A percentile compares a stretch with the other conserved stretches of the same genome.
Evolutionary conservation across 2,113 vertebrate genomes (phyloP).

Genomic region (Strix uralensis): DNA sequence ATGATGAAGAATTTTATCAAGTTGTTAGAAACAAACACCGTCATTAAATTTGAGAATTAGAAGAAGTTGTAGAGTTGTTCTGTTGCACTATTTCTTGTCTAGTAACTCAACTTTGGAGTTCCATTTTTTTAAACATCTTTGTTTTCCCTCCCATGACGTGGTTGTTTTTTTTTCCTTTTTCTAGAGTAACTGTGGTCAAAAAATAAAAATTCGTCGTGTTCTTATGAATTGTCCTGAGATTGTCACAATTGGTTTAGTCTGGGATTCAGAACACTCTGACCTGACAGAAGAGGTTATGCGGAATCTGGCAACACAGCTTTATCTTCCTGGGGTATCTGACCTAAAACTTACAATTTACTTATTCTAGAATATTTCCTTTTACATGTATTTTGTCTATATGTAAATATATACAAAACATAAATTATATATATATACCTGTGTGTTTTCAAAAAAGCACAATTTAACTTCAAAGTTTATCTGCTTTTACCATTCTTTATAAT

Average conservation of each 20-base stretch:
- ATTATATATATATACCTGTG: fast-evolving
- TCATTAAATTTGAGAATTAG: background rate
- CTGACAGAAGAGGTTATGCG: slow-evolving; percentile 90
- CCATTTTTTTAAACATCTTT: background rate
- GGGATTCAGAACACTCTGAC: slow-evolving; percentile 96
- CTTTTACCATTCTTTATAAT: background rate
- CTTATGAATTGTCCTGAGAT: slow-evolving; percentile 98
- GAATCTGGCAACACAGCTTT: slow-evolving; percentile 85
- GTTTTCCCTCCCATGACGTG: background rate
- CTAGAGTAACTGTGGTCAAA: slow-evolving; percentile 95
- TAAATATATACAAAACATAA: background rate
- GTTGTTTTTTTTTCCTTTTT: background rate
- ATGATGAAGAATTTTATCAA: background rate
- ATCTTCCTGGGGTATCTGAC: slow-evolving; percentile 85
- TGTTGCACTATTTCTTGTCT: background rate
- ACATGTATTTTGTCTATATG: background rate
- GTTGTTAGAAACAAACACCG: background rate
- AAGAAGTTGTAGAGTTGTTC: background rate
- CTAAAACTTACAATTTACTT: background rate
- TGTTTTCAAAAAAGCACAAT: background rate
- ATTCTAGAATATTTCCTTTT: background rate
- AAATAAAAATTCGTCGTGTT: slow-evolving; percentile 91
- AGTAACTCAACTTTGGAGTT: background rate
- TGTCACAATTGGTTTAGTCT: slow-evolving; percentile 93
- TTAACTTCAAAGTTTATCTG: background rate